These are phyloP conservation scores for Tridacna crocea DNA, from an alignment of 2,888 invertebrate species.

Conservation along the genomic window DNA sequence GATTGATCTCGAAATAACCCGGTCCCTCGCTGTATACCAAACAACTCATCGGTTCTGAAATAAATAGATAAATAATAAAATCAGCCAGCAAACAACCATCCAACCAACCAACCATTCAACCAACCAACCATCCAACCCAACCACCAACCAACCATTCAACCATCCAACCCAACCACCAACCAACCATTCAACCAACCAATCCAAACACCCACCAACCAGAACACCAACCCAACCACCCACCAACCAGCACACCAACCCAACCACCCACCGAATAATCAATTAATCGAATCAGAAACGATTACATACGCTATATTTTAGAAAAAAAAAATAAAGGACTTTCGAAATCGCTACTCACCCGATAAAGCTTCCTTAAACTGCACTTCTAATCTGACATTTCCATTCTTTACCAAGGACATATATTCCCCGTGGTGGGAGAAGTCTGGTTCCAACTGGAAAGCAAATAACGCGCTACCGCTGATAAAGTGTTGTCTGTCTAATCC, in stretches of 20 bases:
- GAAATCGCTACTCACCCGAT: slow-evolving; percentile 4
- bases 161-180: too few species aligned
- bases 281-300: neutral
- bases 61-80: neutral
- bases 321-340: neutral
- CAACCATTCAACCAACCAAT: too few species aligned
- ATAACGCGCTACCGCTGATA: slow-evolving; percentile 38
- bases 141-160: too few species aligned
- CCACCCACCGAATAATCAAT: too few species aligned
- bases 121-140: too few species aligned
- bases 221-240: too few species aligned
- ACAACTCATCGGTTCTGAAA: slow-evolving; percentile 33
- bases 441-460: slow-evolving; percentile 39
- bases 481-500: slow-evolving; percentile 32
- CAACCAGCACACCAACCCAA: too few species aligned
- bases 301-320: neutral
- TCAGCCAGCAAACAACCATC: too few species aligned
- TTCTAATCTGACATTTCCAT: slow-evolving; percentile 29
- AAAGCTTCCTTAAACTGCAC: slow-evolving; percentile 24
- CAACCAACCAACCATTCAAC: too few species aligned
- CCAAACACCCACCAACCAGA: too few species aligned
- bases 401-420: slow-evolving; percentile 35
- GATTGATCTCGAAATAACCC: slow-evolving; percentile 20
- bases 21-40: slow-evolving; percentile 26
- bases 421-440: slow-evolving; percentile 32